A percentile compares a stretch with the other conserved stretches of the same genome.
These are phyloP conservation scores for Melozone crissalis DNA, from an alignment of 2,113 vertebrate genomes.

Conservation along the genomic window DNA sequence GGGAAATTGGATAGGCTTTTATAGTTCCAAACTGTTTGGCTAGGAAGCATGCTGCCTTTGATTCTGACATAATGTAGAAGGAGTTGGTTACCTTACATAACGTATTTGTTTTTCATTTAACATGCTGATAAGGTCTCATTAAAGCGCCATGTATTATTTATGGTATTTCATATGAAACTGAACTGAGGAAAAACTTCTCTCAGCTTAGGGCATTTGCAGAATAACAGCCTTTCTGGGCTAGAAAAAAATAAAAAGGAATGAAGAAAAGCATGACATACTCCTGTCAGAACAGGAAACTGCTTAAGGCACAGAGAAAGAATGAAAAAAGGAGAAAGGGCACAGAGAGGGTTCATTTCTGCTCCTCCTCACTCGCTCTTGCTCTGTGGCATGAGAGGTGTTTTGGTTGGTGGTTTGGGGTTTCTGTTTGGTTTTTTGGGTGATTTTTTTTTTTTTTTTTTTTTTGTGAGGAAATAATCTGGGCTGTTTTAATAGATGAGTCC, in stretches of 20 bases:
- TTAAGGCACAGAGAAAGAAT: slow-evolving; percentile 48
- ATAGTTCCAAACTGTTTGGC: slow-evolving; percentile 36
- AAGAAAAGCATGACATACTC: slow-evolving; percentile 29
- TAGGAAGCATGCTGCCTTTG: background rate
- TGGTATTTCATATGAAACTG: slow-evolving; percentile 69
- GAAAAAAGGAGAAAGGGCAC: background rate
- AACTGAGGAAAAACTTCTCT: slow-evolving; percentile 54
- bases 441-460: background rate
- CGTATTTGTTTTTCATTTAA: slow-evolving; percentile 78
- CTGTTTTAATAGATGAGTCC: background rate
- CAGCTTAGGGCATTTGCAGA: slow-evolving; percentile 38
- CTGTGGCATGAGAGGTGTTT: background rate
- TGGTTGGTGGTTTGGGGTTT: background rate
- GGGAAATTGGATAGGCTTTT: slow-evolving; percentile 10
- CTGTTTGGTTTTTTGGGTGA: background rate
- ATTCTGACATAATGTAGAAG: slow-evolving; percentile 17
- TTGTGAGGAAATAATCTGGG: background rate
- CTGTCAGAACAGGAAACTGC: slow-evolving; percentile 53
- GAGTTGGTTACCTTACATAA: slow-evolving; percentile 65
- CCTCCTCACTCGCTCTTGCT: background rate
- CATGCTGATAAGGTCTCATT: slow-evolving; percentile 76
- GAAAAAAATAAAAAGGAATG: background rate
- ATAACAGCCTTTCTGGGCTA: slow-evolving; percentile 51
- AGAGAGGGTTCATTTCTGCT: slow-evolving; percentile 18
- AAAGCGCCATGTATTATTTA: slow-evolving; percentile 75